Percentiles rank a stretch among this genome's conserved stretches.
phyloP scores from a whole-genome alignment of 2,113 vertebrate genomes.

The Dicentrarchus labrax region DNA sequence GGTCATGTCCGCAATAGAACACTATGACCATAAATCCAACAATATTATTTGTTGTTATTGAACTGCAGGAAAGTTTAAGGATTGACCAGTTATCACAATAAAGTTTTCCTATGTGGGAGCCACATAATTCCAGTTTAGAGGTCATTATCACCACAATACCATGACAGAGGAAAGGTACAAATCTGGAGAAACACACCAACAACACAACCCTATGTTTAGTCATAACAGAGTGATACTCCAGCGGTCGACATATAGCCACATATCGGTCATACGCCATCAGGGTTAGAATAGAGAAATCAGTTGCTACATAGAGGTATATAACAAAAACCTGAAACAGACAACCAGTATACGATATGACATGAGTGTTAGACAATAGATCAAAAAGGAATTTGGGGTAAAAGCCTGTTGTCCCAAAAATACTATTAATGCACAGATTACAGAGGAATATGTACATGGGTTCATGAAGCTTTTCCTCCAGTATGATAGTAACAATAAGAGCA shows the following conservation, averaged over 20 bases:
- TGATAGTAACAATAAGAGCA: not conserved
- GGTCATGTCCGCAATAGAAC: not conserved
- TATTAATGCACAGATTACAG: slow-evolving; percentile 6
- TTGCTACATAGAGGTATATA: not conserved
- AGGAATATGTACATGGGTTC: slow-evolving; percentile 31
- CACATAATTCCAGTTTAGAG: slow-evolving; percentile 1
- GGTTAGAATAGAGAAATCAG: slow-evolving; percentile 7
- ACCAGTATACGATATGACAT: not conserved
- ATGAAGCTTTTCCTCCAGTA: slow-evolving; percentile 22
- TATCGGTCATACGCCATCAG: slow-evolving; percentile 7
- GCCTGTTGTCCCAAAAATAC: slow-evolving; percentile 4
- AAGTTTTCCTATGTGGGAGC: slow-evolving; percentile 9
- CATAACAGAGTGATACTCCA: slow-evolving; percentile 23
- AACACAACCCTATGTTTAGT: not conserved
- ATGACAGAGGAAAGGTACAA: not conserved
- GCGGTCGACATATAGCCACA: slow-evolving; percentile 12
- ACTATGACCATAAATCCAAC: not conserved
- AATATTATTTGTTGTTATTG: slow-evolving; percentile 3
- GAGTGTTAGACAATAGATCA: slow-evolving; percentile 12
- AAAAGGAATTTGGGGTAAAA: slow-evolving; percentile 16
- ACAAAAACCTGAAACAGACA: slow-evolving; percentile 10
- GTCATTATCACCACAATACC: not conserved
- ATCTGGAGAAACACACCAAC: not conserved
- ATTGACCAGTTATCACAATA: slow-evolving; percentile 9
- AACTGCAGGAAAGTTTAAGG: slow-evolving; percentile 9